These are phyloP conservation scores for Acanthacorydalis orientalis DNA, from an alignment of 2,888 invertebrate species.

Conservation along the genomic window DNA sequence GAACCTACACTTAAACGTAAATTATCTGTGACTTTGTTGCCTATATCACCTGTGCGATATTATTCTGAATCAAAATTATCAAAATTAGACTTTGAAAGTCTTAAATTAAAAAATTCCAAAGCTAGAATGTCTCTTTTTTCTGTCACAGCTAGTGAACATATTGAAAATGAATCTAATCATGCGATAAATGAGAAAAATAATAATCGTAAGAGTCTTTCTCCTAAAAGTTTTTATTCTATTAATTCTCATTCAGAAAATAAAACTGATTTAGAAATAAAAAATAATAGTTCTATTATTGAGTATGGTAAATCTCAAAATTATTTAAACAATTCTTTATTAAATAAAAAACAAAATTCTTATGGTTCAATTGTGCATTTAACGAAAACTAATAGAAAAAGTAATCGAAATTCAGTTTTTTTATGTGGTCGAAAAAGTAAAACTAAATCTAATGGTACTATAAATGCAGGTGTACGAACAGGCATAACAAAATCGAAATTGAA, in stretches of 20 bases:
- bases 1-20: slow-evolving; percentile 10
- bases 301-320: neutral
- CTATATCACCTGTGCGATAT: neutral
- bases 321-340: neutral
- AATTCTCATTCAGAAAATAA: neutral
- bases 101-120: slow-evolving; percentile 16
- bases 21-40: neutral
- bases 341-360: neutral
- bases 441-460: slow-evolving; percentile 38
- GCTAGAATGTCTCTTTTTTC: slow-evolving; percentile 24
- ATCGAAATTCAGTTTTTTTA: slow-evolving; percentile 12
- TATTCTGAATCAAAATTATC: slow-evolving; percentile 11
- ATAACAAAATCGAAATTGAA: slow-evolving; percentile 42
- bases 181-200: slow-evolving; percentile 4
- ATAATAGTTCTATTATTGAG: neutral
- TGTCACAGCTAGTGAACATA: slow-evolving; percentile 10
- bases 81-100: slow-evolving; percentile 3
- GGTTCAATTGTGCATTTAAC: neutral
- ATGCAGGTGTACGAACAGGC: slow-evolving; percentile 44
- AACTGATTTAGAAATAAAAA: no score
- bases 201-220: slow-evolving; percentile 7
- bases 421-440: slow-evolving; percentile 21
- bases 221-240: neutral
- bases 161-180: slow-evolving; percentile 2
- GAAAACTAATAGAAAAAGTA: neutral